phyloP scores from a whole-genome alignment of 2,888 invertebrate genomes.

The Stegana nigrithorax region DNA sequence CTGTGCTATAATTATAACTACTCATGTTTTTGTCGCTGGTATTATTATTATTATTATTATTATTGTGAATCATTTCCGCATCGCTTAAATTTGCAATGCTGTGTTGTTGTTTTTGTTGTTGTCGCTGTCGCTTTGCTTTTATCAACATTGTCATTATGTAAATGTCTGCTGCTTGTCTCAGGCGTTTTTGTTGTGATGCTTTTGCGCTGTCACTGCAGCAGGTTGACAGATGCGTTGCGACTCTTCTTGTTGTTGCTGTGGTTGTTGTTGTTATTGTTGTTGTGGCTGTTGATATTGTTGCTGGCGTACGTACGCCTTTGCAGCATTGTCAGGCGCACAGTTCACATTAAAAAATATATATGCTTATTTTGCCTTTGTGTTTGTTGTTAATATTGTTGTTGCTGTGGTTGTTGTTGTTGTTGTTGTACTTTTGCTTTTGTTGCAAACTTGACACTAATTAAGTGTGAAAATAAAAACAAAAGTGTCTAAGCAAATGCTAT shows the following conservation, averaged over 20 bases:
- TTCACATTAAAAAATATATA: too few species aligned
- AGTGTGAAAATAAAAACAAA: conserved; percentile 58
- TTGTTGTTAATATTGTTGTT: conserved; percentile 47
- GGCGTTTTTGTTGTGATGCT: conserved; percentile 9
- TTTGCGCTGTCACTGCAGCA: conserved; percentile 32
- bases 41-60: conserved; percentile 27
- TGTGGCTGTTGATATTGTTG: too few species aligned
- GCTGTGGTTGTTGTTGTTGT: conserved; percentile 48
- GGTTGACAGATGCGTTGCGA: conserved; percentile 22
- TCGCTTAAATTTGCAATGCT: conserved; percentile 27
- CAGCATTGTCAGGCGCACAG: conserved; percentile 17
- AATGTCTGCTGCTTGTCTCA: conserved; percentile 32
- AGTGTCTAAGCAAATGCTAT: too few species aligned
- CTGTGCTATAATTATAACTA: conserved; percentile 24
- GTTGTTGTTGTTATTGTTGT: conserved; percentile 14
- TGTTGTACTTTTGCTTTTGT: conserved; percentile 26
- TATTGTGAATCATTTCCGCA: conserved; percentile 47
- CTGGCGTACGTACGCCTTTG: too few species aligned
- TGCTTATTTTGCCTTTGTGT: too few species aligned
- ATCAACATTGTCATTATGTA: conserved; percentile 7
- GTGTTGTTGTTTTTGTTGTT: conserved; percentile 11
- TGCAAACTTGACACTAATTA: conserved; percentile 61
- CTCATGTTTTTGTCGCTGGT: conserved; percentile 32
- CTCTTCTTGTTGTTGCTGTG: conserved; percentile 22
- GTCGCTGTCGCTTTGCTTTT: conserved; percentile 5